Evolutionary conservation across 2,113 vertebrate genomes (phyloP), one percentile per base, ranked within the genome.

Genomic region (Rafetus swinhoei): DNA sequence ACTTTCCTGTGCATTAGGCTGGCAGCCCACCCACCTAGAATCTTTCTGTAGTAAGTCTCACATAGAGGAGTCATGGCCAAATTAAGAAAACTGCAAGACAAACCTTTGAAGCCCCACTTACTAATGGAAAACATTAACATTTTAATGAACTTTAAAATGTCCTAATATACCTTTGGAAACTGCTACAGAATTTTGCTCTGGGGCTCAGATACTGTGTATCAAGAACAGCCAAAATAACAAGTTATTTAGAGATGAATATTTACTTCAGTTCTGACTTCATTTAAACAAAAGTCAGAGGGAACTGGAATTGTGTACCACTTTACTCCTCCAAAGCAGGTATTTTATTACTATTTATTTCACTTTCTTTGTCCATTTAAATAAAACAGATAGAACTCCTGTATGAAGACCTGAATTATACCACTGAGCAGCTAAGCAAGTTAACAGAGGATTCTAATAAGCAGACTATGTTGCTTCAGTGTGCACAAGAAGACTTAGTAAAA

Each of bases 381-480:
- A 84, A 82, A 93, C 24, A 99, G 99, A 98, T 98, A 85, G 99
- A 99, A 56, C 97, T 99, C 94, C 96, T 99, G 88, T 99, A 98
- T 85, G 99, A 99, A 55, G 99, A 99, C 69, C 79, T 99, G 92
- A 87, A 93, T 24, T 98, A 99, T 10, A 98, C 98, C 25, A 98
- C 98, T 1, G 99, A 99, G 88, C 98, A 99, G 95, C 97, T 99
- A 82, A 98, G 97, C 29, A 98, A 97, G 92, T 98, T 99, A 92
- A 98, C 98, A 0, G 99, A 99, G 93, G 98, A 98, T 65, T 98
- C 99, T 3, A 98, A 98, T 79, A 99, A 99, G 79, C 98, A 99
- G 82, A 97, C 97, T 4, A 94, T 88, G 5, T 97, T 99, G 79
- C 98, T 99, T 84, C 98, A 98, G 88, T 96, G 96, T 18, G 98